Evolutionary conservation across 2,113 vertebrate species (phyloP).

Genomic region (Scomber scombrus): DNA sequence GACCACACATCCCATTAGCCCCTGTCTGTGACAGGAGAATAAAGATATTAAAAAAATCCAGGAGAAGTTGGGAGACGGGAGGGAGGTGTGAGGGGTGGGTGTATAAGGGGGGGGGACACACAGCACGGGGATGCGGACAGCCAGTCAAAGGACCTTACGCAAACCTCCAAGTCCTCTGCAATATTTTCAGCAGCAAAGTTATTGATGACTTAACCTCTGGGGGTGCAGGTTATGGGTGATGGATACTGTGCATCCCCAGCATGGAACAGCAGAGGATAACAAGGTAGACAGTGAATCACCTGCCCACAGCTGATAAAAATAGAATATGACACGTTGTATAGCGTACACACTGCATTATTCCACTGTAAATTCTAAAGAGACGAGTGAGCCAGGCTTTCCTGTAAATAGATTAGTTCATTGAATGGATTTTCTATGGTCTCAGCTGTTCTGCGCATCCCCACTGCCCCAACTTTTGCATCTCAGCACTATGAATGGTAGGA

Average conservation of each 20-base stretch:
- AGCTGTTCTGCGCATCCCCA: constrained; percentile 68
- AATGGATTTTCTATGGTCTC: constrained; percentile 70
- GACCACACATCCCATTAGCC: constrained; percentile 99
- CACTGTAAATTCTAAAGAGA: constrained; percentile 69
- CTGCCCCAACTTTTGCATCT: constrained; percentile 75
- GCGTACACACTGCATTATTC: constrained; percentile 71
- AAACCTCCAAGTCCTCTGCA: constrained; percentile 85
- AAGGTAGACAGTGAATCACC: constrained; percentile 87
- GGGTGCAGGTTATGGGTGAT: constrained; percentile 86
- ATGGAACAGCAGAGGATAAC: constrained; percentile 84
- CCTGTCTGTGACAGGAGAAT: constrained; percentile 95
- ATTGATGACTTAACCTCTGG: constrained; percentile 89
- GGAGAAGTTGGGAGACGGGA: constrained; percentile 69
- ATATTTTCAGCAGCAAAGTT: constrained; percentile 82
- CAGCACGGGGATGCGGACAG: constrained; percentile 84
- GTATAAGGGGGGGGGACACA: constrained; percentile 75
- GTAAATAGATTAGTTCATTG: constrained; percentile 77
- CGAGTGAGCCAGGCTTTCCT: constrained; percentile 66
- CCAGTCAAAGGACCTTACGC: constrained; percentile 82
- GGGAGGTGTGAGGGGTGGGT: constrained; percentile 5
- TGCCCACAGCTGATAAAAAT: constrained; percentile 82
- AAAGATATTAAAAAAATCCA: constrained; percentile 88
- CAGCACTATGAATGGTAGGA: constrained; percentile 65
- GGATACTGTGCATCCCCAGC: constrained; percentile 81
- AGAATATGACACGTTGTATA: constrained; percentile 77